Evolutionary conservation across 2,888 invertebrate species (phyloP).

Genomic region (Caenorhabditis uteleia): DNA sequence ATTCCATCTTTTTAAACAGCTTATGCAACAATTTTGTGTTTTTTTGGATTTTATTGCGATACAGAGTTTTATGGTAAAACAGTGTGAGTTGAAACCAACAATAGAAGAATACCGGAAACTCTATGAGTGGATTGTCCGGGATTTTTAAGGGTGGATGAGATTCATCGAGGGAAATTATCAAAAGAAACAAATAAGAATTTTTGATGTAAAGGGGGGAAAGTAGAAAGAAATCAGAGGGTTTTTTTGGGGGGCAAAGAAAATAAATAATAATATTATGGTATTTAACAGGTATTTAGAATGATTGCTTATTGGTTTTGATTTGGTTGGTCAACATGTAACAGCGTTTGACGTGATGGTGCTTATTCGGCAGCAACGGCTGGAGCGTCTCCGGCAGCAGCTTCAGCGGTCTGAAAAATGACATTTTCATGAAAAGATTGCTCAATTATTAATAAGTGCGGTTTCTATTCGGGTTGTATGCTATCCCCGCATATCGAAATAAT

Average conservation of each 20-base stretch:
- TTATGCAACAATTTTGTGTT: constrained; percentile 1
- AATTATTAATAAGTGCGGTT: no score
- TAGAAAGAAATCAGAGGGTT: neutral
- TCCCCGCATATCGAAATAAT: no score
- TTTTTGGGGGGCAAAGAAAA: no score
- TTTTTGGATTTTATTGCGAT: constrained; percentile 25
- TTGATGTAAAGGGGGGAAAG: constrained; percentile 3
- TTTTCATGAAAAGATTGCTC: neutral
- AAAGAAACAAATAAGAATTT: constrained; percentile 4
- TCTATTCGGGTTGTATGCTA: no score
- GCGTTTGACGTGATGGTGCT: neutral
- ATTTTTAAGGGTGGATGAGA: constrained; percentile 21
- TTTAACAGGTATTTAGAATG: constrained; percentile 8
- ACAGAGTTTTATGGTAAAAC: constrained; percentile 31
- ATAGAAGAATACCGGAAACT: neutral
- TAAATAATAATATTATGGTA: constrained; percentile 10
- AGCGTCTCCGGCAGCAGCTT: constrained; percentile 25
- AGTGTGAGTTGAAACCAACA: constrained; percentile 34
- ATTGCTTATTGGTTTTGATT: constrained; percentile 5
- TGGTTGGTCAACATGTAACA: constrained; percentile 14
- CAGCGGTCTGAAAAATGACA: constrained; percentile 14
- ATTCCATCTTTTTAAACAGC: neutral
- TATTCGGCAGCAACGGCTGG: constrained; percentile 32
- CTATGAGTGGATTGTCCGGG: neutral
- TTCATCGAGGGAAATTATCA: constrained; percentile 22